These are phyloP conservation scores for Magallana ariakensis DNA, from an alignment of 1,140 invertebrate genomes.

Conservation along the genomic window DNA sequence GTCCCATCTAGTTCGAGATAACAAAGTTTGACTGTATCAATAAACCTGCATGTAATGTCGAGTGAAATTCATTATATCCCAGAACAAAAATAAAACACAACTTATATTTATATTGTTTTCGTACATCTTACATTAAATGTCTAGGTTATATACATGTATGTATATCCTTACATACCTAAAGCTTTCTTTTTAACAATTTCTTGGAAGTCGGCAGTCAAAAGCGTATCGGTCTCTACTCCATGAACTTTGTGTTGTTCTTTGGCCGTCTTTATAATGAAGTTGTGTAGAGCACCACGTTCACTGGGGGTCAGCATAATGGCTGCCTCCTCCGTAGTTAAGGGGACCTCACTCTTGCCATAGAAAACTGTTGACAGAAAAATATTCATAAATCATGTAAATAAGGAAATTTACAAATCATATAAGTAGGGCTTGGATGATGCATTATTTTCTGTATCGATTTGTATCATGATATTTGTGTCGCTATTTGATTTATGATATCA, in stretches of 20 bases:
- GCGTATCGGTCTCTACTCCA: conserved; percentile 62
- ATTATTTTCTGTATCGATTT: too few species aligned
- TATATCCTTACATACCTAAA: conserved; percentile 5
- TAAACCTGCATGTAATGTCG: too few species aligned
- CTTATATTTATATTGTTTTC: neutral
- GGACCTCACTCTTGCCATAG: conserved; percentile 65
- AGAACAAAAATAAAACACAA: too few species aligned
- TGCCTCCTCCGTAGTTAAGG: conserved; percentile 65
- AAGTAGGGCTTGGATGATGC: too few species aligned
- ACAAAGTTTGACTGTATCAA: too few species aligned
- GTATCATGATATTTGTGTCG: too few species aligned
- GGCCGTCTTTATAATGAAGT: conserved; percentile 65
- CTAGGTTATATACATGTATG: neutral
- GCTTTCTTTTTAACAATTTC: conserved; percentile 66
- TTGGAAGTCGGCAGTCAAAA: conserved; percentile 69
- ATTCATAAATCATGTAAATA: too few species aligned
- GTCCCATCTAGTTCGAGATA: too few species aligned
- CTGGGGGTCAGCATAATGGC: conserved; percentile 59
- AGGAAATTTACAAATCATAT: neutral
- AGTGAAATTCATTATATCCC: too few species aligned
- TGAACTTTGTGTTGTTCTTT: conserved; percentile 62
- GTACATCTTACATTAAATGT: neutral
- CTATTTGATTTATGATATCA: too few species aligned
- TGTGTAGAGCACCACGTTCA: conserved; percentile 72
- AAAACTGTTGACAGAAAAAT: conserved; percentile 60